Base-by-base conservation (phyloP, 2,113 vertebrate species). In the Pluvianellus socialis region DNA sequence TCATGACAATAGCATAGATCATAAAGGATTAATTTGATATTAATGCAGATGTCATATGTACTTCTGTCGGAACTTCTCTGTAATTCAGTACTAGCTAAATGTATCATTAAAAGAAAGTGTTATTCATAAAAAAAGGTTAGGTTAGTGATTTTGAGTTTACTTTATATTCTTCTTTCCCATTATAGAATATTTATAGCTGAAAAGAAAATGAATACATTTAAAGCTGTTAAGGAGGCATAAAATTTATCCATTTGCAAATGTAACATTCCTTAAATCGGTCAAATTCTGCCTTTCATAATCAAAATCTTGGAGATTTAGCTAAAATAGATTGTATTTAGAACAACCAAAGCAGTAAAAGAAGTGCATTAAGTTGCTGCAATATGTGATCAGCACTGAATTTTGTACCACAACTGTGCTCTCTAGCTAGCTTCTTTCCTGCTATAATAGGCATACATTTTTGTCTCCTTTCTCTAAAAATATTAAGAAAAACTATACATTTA, bases 61-160 rank as follows among this genome's bases (percentile, higher is more conserved):
- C n/a, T 89, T 83, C 52, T 76, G 61, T n/a, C 56, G 38, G 66
- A 97, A 79, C 45, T 63, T 32, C 11, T 95, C 17, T 86, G 50
- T 96, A 94, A 96, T 90, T 94, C 71, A 92, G 40, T 33, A 84
- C 88, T 93, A 95, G 73, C 22, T 96, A 96, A 94, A 93, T 72
- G 52, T 45, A 67, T 33, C 67, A 90, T 84, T 97, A 96, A 95
- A 89, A 92, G n/a, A 76, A 96, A 97, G 5, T 44, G 26, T 87
- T 92, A 67, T 20, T 86, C 28, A 66, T 86, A 55, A 90, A 95
- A 96, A 96, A 91, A 85, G 7, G 5, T 90, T 74, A 65, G 6
- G 30, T 62, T 95, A 70, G 45, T 79, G 72, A 77, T 82, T 94
- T 66, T 86, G 27, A 17, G 28, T 93, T 96, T 87, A 77, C 24